Percentiles rank a stretch among this genome's conserved stretches.
phyloP scores from a whole-genome alignment of 2,797 vertebrate genomes.

The Adrianichthys oophorus region DNA sequence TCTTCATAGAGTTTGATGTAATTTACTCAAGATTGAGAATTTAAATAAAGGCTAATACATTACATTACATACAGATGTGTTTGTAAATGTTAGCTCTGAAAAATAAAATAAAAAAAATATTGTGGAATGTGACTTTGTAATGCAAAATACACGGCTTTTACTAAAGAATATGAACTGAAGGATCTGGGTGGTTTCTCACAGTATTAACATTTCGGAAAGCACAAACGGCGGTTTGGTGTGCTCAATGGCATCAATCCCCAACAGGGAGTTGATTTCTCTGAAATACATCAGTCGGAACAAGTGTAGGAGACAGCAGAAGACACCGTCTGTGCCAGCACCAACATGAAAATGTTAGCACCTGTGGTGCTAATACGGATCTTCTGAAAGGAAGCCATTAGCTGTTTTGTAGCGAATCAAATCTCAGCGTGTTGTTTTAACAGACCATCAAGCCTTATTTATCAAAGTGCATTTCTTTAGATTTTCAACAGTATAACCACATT shows the following conservation, averaged over 20 bases:
- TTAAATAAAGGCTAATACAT: too few species aligned
- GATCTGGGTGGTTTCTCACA: conserved; percentile 22
- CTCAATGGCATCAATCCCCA: conserved; percentile 5
- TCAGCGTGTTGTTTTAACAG: too few species aligned
- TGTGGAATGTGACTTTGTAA: conserved; percentile 11
- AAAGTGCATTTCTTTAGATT: neutral
- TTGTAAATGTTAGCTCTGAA: neutral
- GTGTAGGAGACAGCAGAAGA: conserved; percentile 6
- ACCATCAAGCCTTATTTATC: neutral
- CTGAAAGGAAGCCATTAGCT: neutral
- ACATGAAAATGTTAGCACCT: conserved; percentile 45
- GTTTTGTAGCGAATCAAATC: neutral
- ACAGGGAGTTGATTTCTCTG: conserved; percentile 11
- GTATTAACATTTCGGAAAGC: conserved; percentile 37
- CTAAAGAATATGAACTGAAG: conserved; percentile 26
- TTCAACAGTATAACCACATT: conserved; percentile 2
- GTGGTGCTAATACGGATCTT: conserved; percentile 19
- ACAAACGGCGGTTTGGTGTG: conserved; percentile 29
- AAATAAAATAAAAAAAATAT: neutral
- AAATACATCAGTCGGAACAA: conserved; percentile 18
- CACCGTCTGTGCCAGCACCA: conserved; percentile 46
- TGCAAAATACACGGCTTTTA: conserved; percentile 13
- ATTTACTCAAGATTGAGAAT: neutral
- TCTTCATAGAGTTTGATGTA: neutral
- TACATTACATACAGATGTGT: neutral